phyloP scores from a whole-genome alignment of 2,797 vertebrate genomes.

The Platyrinchus mystaceus region DNA sequence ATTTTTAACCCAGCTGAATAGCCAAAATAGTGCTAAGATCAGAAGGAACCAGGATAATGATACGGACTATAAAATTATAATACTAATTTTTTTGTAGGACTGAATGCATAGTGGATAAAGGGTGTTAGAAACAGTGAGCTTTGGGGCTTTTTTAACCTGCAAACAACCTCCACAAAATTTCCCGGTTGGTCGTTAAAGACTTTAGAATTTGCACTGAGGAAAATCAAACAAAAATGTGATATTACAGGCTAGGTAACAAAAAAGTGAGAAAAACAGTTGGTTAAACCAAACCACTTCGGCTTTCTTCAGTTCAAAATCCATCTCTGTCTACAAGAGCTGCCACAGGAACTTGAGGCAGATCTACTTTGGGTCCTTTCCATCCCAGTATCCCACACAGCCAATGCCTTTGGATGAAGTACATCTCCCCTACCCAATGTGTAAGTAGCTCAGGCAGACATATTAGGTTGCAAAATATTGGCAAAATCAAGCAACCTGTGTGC shows the following conservation, averaged over 20 bases:
- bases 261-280: not conserved
- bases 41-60: not conserved
- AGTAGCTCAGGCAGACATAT: conserved; percentile 6
- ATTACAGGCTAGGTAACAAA: not conserved
- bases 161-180: conserved; percentile 23
- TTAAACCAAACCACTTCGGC: conserved; percentile 33
- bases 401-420: conserved; percentile 16
- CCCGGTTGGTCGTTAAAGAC: not conserved
- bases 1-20: not conserved
- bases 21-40: not conserved
- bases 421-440: not conserved
- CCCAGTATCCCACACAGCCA: not conserved
- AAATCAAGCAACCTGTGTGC: not conserved
- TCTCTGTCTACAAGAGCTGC: not conserved
- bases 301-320: conserved; percentile 24
- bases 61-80: not conserved
- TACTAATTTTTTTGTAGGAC: not conserved
- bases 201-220: not conserved
- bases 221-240: conserved; percentile 41
- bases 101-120: not conserved
- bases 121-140: not conserved
- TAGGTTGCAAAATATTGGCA: not conserved
- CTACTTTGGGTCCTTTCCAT: conserved; percentile 37
- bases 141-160: not conserved
- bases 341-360: conserved; percentile 10